Conservation (phyloP, 2,888 invertebrate species). For the Ectemnius lituratus region DNA sequence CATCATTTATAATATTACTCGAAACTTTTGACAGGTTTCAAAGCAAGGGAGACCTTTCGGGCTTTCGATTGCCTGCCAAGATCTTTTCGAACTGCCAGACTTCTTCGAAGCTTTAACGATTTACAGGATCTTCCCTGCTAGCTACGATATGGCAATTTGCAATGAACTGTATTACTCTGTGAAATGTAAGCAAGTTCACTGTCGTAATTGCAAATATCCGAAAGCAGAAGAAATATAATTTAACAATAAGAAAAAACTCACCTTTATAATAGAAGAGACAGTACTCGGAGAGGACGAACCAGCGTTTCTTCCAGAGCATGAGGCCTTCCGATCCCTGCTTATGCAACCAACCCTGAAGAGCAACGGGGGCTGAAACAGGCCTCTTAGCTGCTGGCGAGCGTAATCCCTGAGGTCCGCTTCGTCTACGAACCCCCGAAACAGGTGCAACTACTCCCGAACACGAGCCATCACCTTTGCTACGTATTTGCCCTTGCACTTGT, state of each 20-base stretch:
- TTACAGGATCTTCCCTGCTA: no score
- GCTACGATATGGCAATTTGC: no score
- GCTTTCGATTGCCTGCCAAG: no score
- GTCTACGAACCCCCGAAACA: conserved; percentile 69
- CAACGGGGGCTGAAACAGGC: conserved; percentile 90
- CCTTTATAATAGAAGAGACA: conserved; percentile 97
- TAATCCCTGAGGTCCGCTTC: conserved; percentile 81
- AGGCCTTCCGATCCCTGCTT: conserved; percentile 96
- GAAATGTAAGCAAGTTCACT: no score
- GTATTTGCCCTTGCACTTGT: conserved; percentile 66
- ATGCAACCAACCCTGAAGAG: conserved; percentile 92
- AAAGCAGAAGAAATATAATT: neutral
- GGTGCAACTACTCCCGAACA: conserved; percentile 68
- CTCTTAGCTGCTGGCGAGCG: conserved; percentile 92
- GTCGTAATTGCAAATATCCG: neutral
- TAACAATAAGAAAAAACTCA: conserved; percentile 69
- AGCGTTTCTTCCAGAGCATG: conserved; percentile 95
- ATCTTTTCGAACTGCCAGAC: no score
- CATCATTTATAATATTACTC: no score
- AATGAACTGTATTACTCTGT: no score
- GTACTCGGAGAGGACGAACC: conserved; percentile 96
- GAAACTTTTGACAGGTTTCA: no score
- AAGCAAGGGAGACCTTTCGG: no score
- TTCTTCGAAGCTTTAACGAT: no score
- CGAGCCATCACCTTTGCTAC: conserved; percentile 68